Percentiles rank a stretch among this genome's conserved stretches.
Conservation (phyloP, 2,797 vertebrate genomes). For the Sebastiscus albofasciatus region DNA sequence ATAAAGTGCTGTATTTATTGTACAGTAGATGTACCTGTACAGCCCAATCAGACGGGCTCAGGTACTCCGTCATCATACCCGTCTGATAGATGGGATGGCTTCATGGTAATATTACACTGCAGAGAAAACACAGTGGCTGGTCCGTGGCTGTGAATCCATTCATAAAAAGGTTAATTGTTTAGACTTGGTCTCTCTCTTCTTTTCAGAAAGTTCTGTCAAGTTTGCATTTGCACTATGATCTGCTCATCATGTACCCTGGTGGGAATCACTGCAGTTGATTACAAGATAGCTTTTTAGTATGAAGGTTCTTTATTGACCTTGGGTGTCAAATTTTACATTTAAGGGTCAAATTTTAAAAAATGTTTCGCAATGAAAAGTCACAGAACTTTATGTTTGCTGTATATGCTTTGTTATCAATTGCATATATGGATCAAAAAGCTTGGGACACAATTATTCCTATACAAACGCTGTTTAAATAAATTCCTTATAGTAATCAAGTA, state of each 20-base stretch:
- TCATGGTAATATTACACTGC: background rate
- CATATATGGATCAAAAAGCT: background rate
- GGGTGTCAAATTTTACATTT: background rate
- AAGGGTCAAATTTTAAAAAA: too few relatives aligned
- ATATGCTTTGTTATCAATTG: background rate
- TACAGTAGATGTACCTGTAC: background rate
- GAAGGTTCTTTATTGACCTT: background rate
- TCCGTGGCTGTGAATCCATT: background rate
- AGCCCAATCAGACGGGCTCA: background rate
- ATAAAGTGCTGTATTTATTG: background rate
- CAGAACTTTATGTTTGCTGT: background rate
- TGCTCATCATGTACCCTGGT: background rate
- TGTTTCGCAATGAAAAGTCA: background rate
- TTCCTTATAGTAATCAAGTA: too few relatives aligned
- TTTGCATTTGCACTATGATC: background rate
- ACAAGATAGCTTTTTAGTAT: background rate
- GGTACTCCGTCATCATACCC: background rate
- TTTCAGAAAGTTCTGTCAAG: background rate
- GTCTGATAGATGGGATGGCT: slow-evolving; percentile 9
- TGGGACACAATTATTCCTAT: too few relatives aligned
- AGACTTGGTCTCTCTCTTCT: background rate
- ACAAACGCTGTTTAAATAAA: too few relatives aligned
- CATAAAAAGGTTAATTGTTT: background rate
- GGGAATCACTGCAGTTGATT: background rate
- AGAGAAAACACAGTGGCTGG: slow-evolving; percentile 21